These are phyloP conservation scores for Characodon lateralis DNA, from an alignment of 2,797 vertebrate genomes.

Conservation along the genomic window DNA sequence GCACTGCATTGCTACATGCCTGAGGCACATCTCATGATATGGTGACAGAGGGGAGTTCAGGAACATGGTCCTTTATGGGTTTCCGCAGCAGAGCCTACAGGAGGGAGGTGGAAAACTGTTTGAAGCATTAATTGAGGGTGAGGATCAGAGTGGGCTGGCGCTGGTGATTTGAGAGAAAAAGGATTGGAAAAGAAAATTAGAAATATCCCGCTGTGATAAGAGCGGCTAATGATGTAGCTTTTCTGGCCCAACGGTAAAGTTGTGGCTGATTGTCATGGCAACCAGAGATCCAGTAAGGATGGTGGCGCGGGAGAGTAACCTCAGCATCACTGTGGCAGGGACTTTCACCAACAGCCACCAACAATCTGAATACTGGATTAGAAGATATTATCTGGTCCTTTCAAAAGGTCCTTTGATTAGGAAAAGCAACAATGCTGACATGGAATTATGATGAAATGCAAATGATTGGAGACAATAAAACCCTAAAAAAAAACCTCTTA, in stretches of 20 bases:
- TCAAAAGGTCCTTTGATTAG: slow-evolving; percentile 19
- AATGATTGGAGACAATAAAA: slow-evolving; percentile 14
- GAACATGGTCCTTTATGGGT: slow-evolving; percentile 57
- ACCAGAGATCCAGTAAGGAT: slow-evolving; percentile 50
- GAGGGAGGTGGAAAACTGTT: slow-evolving; percentile 32
- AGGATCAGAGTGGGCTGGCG: slow-evolving; percentile 19
- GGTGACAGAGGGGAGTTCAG: slow-evolving; percentile 70
- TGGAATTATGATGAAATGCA: slow-evolving; percentile 15
- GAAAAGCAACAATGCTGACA: slow-evolving; percentile 19
- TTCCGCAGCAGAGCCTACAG: slow-evolving; percentile 48
- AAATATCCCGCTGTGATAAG: slow-evolving; percentile 58
- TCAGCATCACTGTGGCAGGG: slow-evolving; percentile 35
- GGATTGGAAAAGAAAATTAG: slow-evolving; percentile 38
- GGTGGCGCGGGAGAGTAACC: slow-evolving; percentile 44
- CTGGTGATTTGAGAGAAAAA: slow-evolving; percentile 35
- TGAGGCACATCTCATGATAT: slow-evolving; percentile 69
- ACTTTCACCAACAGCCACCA: slow-evolving; percentile 13
- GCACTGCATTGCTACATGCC: slow-evolving; percentile 73
- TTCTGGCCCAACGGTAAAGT: slow-evolving; percentile 49
- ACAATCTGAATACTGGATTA: slow-evolving; percentile 14
- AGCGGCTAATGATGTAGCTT: slow-evolving; percentile 65
- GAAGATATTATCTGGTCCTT: slow-evolving; percentile 2
- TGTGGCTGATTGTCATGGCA: slow-evolving; percentile 64
- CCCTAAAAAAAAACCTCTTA: neutral
- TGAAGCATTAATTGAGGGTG: slow-evolving; percentile 44